These are phyloP conservation scores for Eretmocerus hayati DNA, from an alignment of 2,888 invertebrate species.

Conservation along the genomic window DNA sequence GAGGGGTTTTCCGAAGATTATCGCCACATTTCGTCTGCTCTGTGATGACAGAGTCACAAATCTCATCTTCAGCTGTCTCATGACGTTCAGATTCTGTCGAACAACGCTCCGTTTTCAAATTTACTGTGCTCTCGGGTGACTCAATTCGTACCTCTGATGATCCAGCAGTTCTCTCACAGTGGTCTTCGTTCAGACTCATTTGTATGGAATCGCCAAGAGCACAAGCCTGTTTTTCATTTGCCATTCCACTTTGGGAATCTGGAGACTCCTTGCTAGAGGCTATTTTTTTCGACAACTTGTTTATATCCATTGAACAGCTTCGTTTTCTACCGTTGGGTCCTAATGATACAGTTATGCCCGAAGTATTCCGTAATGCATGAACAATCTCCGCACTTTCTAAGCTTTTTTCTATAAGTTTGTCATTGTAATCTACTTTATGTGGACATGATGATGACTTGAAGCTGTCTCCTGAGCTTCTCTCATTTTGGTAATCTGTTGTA, in stretches of 20 bases:
- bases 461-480: neutral
- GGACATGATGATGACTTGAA: neutral
- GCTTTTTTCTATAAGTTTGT: slow-evolving; percentile 23
- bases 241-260: slow-evolving; percentile 34
- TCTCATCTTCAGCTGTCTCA: slow-evolving; percentile 26
- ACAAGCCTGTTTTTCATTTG: slow-evolving; percentile 26
- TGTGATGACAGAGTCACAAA: slow-evolving; percentile 34
- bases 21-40: slow-evolving; percentile 26
- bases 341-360: slow-evolving; percentile 39
- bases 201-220: too few relatives aligned
- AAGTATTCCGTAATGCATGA: slow-evolving; percentile 38
- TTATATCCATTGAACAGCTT: too few relatives aligned
- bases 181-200: too few relatives aligned
- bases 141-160: slow-evolving; percentile 29
- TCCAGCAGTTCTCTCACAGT: too few relatives aligned
- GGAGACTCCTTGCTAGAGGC: slow-evolving; percentile 33
- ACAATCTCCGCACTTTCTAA: slow-evolving; percentile 37
- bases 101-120: slow-evolving; percentile 23
- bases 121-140: slow-evolving; percentile 37
- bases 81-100: slow-evolving; percentile 8
- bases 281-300: slow-evolving; percentile 24
- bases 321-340: slow-evolving; percentile 29
- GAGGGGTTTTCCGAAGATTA: too few relatives aligned
- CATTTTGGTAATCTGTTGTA: neutral
- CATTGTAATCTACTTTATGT: neutral